These are phyloP conservation scores for Azorinus chamasolen DNA, from an alignment of 2,888 invertebrate genomes.

Conservation along the genomic window DNA sequence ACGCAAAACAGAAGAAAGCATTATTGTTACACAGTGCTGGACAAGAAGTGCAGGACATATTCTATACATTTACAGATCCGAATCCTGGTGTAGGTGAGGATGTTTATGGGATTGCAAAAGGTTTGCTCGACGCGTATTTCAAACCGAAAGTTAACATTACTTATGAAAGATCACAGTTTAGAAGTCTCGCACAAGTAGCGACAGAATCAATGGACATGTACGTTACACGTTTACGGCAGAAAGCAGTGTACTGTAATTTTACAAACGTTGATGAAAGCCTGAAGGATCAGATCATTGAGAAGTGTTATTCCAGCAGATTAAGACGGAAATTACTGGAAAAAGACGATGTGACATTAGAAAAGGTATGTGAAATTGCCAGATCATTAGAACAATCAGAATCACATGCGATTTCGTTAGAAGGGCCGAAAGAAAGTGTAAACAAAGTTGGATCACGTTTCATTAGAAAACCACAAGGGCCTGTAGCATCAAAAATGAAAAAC, in stretches of 20 bases:
- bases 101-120: slow-evolving; percentile 24
- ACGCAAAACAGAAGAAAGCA: slow-evolving; percentile 23
- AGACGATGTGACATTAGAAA: slow-evolving; percentile 24
- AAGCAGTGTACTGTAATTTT: slow-evolving; percentile 37
- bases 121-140: slow-evolving; percentile 30
- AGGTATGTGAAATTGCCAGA: slow-evolving; percentile 40
- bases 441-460: too few species aligned
- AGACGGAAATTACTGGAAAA: slow-evolving; percentile 48
- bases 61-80: slow-evolving; percentile 21
- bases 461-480: too few species aligned
- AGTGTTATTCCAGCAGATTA: slow-evolving; percentile 29
- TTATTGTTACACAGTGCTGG: slow-evolving; percentile 34
- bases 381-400: slow-evolving; percentile 19
- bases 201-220: slow-evolving; percentile 29
- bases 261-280: slow-evolving; percentile 34
- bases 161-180: slow-evolving; percentile 24
- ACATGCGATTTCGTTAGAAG: slow-evolving; percentile 31
- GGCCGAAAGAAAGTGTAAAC: neutral
- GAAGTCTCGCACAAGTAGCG: slow-evolving; percentile 4
- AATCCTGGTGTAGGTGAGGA: slow-evolving; percentile 32
- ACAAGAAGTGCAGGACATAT: slow-evolving; percentile 26
- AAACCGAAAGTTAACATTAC: slow-evolving; percentile 38
- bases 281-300: slow-evolving; percentile 61
- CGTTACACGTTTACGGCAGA: slow-evolving; percentile 29
- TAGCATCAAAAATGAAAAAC: neutral